Percentiles rank a stretch among this genome's conserved stretches.
These are phyloP conservation scores for Ceratotherium simum DNA, from an alignment of 2,113 vertebrate genomes.

Conservation along the genomic window DNA sequence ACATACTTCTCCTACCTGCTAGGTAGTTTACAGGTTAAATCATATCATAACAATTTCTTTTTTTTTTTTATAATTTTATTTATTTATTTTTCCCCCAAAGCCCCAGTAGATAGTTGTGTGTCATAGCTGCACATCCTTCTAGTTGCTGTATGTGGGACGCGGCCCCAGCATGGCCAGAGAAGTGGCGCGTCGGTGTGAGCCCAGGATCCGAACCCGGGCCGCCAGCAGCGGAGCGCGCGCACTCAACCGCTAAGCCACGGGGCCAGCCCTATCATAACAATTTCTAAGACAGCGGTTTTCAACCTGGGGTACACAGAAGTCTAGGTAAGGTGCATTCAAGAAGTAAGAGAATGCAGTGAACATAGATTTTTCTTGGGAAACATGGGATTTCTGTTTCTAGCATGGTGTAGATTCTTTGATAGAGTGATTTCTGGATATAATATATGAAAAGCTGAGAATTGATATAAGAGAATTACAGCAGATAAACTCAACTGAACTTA, in stretches of 20 bases:
- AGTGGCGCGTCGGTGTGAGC: no score
- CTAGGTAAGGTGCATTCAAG: background rate
- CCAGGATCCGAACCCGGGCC: no score
- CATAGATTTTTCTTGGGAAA: constrained; percentile 1
- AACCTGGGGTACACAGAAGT: background rate
- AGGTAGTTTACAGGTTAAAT: constrained; percentile 31
- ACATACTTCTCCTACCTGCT: constrained; percentile 17
- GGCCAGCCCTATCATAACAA: background rate
- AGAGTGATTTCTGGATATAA: constrained; percentile 36
- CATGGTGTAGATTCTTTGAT: background rate
- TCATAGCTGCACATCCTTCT: no score
- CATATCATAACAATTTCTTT: background rate
- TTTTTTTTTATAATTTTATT: no score
- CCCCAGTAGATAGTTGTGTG: no score
- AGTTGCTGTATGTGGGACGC: no score
- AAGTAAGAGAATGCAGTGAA: background rate
- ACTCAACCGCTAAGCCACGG: no score
- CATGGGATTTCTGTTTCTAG: constrained; percentile 29
- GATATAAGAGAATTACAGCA: background rate
- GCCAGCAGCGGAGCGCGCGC: no score
- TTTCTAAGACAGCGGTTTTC: background rate
- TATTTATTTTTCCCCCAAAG: no score
- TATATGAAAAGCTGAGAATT: constrained; percentile 15
- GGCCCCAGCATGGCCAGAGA: no score
- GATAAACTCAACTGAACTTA: constrained; percentile 10